Evolutionary conservation across 2,888 invertebrate species (phyloP).

Genomic region (Cheilosia scutellata): DNA sequence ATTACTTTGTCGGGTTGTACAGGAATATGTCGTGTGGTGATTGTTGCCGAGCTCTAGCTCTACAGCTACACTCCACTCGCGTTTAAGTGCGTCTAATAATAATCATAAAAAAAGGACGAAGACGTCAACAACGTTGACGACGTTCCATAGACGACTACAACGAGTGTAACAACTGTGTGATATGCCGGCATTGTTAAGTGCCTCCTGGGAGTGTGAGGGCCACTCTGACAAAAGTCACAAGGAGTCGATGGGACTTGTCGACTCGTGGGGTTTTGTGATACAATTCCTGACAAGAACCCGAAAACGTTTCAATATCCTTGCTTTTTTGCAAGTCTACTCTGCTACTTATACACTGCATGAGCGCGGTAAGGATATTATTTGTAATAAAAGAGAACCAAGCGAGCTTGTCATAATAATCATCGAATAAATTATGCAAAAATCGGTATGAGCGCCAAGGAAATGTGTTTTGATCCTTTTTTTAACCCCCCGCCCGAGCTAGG

Average conservation of each 20-base stretch:
- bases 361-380: slow-evolving; percentile 61
- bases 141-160: slow-evolving; percentile 35
- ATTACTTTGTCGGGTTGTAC: slow-evolving; percentile 67
- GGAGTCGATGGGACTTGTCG: slow-evolving; percentile 38
- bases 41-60: not conserved
- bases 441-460: slow-evolving; percentile 68
- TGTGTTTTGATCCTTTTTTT: slow-evolving; percentile 68
- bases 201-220: slow-evolving; percentile 16
- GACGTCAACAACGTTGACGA: slow-evolving; percentile 47
- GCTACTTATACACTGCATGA: slow-evolving; percentile 17
- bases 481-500: not conserved
- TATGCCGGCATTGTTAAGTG: slow-evolving; percentile 70
- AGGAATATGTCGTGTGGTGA: slow-evolving; percentile 52
- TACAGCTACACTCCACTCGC: not conserved
- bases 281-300: slow-evolving; percentile 54
- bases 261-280: slow-evolving; percentile 65
- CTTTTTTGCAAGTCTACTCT: not conserved
- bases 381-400: slow-evolving; percentile 63
- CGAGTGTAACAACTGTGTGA: slow-evolving; percentile 65
- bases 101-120: slow-evolving; percentile 75
- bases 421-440: slow-evolving; percentile 84
- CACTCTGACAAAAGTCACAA: slow-evolving; percentile 42
- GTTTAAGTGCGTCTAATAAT: slow-evolving; percentile 76
- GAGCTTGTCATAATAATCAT: slow-evolving; percentile 82
- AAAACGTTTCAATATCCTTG: slow-evolving; percentile 70